A percentile compares a stretch with the other conserved stretches of the same genome.
phyloP scores from a whole-genome alignment of 1,140 invertebrate genomes.

The Zaprionus capensis region DNA sequence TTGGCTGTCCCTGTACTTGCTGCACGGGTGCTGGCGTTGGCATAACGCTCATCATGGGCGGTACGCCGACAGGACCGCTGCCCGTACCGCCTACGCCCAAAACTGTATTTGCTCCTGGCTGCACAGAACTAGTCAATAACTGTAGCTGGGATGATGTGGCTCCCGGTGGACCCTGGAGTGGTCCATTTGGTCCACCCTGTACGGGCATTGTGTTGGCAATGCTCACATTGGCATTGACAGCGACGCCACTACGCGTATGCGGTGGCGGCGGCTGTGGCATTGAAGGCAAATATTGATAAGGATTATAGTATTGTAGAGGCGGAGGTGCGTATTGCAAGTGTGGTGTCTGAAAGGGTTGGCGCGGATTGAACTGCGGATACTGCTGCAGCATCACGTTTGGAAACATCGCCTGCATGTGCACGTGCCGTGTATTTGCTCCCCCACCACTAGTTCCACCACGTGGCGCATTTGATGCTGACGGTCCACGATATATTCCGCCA shows the following conservation, averaged over 20 bases:
- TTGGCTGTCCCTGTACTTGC: slow-evolving; percentile 45
- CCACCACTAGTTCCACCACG: slow-evolving; percentile 52
- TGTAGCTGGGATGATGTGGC: slow-evolving; percentile 58
- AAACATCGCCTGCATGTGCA: slow-evolving; percentile 71
- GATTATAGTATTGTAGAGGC: slow-evolving; percentile 57
- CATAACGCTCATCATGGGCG: slow-evolving; percentile 67
- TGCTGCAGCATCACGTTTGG: slow-evolving; percentile 63
- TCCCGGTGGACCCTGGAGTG: slow-evolving; percentile 63
- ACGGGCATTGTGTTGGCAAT: slow-evolving; percentile 65
- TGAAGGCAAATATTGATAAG: slow-evolving; percentile 64
- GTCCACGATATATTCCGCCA: slow-evolving; percentile 66
- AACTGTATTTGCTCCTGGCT: slow-evolving; percentile 58
- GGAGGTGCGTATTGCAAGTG: slow-evolving; percentile 67
- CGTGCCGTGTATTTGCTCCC: slow-evolving; percentile 51
- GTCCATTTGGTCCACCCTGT: slow-evolving; percentile 67
- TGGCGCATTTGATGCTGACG: slow-evolving; percentile 53
- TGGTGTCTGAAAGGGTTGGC: slow-evolving; percentile 63
- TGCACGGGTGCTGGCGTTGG: slow-evolving; percentile 45
- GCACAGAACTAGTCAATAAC: slow-evolving; percentile 62
- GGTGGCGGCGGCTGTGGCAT: slow-evolving; percentile 61
- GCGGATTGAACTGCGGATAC: slow-evolving; percentile 63
- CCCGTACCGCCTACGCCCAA: slow-evolving; percentile 55
- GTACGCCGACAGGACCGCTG: slow-evolving; percentile 63
- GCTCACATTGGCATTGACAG: slow-evolving; percentile 65
- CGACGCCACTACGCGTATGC: slow-evolving; percentile 62